These are phyloP conservation scores for Phoeniculus purpureus DNA, from an alignment of 2,797 vertebrate genomes.

Conservation along the genomic window DNA sequence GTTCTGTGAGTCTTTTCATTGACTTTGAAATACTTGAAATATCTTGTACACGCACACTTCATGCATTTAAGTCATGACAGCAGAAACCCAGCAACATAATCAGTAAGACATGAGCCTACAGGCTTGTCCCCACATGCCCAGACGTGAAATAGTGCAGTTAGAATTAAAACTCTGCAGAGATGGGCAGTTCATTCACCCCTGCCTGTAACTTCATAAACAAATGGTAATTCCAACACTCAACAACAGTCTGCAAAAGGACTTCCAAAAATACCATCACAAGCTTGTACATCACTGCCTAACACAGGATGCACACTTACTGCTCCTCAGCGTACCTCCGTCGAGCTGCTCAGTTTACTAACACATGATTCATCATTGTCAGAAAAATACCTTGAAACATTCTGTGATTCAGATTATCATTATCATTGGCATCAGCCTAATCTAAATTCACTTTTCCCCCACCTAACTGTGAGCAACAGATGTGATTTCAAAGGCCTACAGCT, in stretches of 20 bases:
- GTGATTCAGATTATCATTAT: background rate
- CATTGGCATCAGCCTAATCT: background rate
- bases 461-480: background rate
- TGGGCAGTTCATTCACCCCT: background rate
- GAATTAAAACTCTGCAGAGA: background rate
- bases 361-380: background rate
- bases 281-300: background rate
- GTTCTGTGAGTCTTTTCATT: background rate
- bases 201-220: background rate
- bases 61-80: background rate
- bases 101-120: background rate
- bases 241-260: background rate
- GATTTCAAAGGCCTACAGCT: background rate
- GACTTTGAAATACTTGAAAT: too few relatives aligned
- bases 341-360: background rate
- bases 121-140: background rate
- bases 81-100: background rate
- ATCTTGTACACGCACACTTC: too few relatives aligned
- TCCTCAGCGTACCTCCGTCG: background rate
- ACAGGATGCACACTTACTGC: background rate
- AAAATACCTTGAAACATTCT: background rate
- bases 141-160: background rate
- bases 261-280: background rate
- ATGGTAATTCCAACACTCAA: constrained; percentile 11
- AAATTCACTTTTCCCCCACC: background rate